Evolutionary conservation across 2,888 invertebrate genomes (phyloP), one percentile per base, ranked within the genome.

Genomic region (Hypsopygia costalis): DNA sequence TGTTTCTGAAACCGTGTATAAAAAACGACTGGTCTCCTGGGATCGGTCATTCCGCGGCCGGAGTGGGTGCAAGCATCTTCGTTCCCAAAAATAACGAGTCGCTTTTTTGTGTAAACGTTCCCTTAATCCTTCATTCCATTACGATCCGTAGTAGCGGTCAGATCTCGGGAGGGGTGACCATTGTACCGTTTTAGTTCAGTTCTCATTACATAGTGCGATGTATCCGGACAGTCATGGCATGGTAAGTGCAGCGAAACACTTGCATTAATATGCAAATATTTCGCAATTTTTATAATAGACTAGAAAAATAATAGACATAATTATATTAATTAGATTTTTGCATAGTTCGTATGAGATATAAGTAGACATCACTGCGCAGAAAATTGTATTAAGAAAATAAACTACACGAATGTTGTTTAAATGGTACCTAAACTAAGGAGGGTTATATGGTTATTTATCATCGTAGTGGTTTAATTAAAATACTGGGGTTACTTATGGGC

Each of bases 1-100:
- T 85, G 85, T 81, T 74, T 79, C 78, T 74, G 80, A 80, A 77
- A 79, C 63, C 76, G 83, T 81, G 76, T 87, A 88, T 88, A 88
- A 86, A 86, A 87, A 88, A 86, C 86, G 77, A 62, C 51, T 73
- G 79, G 70, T 73, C 69, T 79, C 73, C 62, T 48, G 77, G 82
- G 82, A 80, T 69, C 81, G 82, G 74, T 77, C 87, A 88, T 83
- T 88, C 85, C 67, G 76, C 65, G 69, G 62, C 65, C 68, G 77
- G 73, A 71, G 68, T 75, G 79, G 76, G 80, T 76, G 75, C 77
- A 76, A 70, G 83, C 77, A 75, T 76, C 81, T 80, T 69, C 78
- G 66, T 68, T 77, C 71, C 63, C 62, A 48, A 63, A 48, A 63
- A 64, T 64, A 66, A 61, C 56, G 55, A 58, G 50, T 51, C 30